Evolutionary conservation across 2,888 invertebrate species (phyloP).

Genomic region (Meghimatium bilineatum): DNA sequence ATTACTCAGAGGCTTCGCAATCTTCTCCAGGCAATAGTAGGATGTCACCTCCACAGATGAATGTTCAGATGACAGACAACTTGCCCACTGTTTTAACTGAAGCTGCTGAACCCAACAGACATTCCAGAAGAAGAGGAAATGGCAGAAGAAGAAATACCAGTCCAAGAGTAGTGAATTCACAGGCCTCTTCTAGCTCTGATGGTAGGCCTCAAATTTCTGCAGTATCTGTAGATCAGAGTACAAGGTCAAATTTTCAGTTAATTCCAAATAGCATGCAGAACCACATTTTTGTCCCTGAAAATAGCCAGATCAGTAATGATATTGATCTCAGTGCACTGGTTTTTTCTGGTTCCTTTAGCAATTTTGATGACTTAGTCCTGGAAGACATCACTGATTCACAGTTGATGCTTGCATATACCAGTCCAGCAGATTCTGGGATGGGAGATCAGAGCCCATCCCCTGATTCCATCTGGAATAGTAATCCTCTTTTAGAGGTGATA

Average conservation of each 20-base stretch:
- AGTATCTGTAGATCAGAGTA: neutral
- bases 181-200: neutral
- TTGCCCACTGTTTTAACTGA: conserved; percentile 24
- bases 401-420: neutral
- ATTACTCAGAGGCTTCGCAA: neutral
- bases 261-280: neutral
- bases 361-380: too few species aligned
- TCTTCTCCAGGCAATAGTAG: neutral
- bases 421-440: conserved; percentile 23
- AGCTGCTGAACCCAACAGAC: neutral
- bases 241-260: neutral
- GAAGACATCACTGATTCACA: neutral
- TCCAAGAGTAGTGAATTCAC: neutral
- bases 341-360: neutral
- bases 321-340: neutral
- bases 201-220: neutral
- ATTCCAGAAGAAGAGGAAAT: neutral
- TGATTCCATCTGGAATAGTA: neutral
- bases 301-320: neutral
- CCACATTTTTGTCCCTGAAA: neutral
- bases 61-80: neutral
- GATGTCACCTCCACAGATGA: neutral
- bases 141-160: neutral
- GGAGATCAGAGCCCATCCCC: conserved; percentile 30
- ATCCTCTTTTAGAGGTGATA: neutral